Evolutionary conservation across 2,888 invertebrate species (phyloP), one percentile per base, ranked within the genome.

Genomic region (Actias luna): DNA sequence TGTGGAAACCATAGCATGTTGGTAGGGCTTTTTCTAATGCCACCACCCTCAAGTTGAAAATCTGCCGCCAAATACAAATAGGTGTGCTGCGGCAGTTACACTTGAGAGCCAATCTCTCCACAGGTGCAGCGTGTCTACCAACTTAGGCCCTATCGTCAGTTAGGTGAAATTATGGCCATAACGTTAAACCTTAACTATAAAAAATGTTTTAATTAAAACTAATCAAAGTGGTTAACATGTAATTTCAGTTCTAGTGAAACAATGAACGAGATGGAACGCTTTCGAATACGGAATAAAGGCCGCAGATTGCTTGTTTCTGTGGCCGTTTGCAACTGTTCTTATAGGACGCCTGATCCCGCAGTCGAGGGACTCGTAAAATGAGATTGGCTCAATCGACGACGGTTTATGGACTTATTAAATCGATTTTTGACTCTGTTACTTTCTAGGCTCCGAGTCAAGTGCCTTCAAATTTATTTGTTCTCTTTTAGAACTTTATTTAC

Each of bases 391-490:
- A 84, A 87, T 88, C 86, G 87, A 78, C 81, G 82, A 79, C 81
- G 83, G 80, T 89, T 89, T 88, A 88, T 87, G 85, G 88, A 87
- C 88, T 88, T 89, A 89, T 89, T 89, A 88, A 88, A 89, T 88
- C 82, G 87, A 88, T 88, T 82, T 87, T 82, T 82, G 76, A 79
- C 82, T 84, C 80, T 76, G 79, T 79, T 79, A 78, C 75, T 80
- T 76, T 76, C 74, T 76, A 68, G 65, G 76, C 82, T 74, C 75
- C 72, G 76, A 72, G 69, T 73, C 67, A 65, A 72, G 60, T 67
- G 74, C 72, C 76, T 78, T 78, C 77, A 77, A 79, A 82, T 80
- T 78, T 74, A 76, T 78, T 69, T 70, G 72, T 71, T 69, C 74
- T 74, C 64, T 68, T 2, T 58, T 36, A n/a, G 22, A 58, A 31